These are phyloP conservation scores for Typhlichthys subterraneus DNA, from an alignment of 2,797 vertebrate genomes.

Conservation along the genomic window DNA sequence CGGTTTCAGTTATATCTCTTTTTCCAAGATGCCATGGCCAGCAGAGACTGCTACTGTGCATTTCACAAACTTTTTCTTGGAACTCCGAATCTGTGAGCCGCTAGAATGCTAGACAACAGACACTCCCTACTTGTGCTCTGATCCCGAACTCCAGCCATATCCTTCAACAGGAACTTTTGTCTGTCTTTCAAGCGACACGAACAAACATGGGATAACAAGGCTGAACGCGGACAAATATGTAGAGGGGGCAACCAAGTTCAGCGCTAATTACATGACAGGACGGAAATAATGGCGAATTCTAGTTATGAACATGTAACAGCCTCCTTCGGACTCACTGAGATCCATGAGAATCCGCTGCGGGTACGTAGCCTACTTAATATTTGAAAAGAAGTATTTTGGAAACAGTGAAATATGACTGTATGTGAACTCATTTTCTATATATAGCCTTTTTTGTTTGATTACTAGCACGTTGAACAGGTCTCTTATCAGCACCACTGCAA, in stretches of 20 bases:
- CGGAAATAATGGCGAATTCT: slow-evolving; percentile 60
- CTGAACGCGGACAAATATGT: slow-evolving; percentile 31
- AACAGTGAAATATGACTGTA: neutral
- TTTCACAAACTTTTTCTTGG: too few relatives aligned
- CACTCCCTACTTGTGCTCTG: neutral
- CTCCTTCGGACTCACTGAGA: slow-evolving; percentile 37
- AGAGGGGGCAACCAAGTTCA: neutral
- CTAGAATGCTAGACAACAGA: neutral
- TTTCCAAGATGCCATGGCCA: too few relatives aligned
- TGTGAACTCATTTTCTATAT: neutral
- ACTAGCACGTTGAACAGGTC: slow-evolving; percentile 25
- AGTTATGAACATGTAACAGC: slow-evolving; percentile 18
- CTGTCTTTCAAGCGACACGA: slow-evolving; percentile 3
- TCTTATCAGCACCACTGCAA: slow-evolving; percentile 9
- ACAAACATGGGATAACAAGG: slow-evolving; percentile 22
- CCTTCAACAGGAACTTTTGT: slow-evolving; percentile 25
- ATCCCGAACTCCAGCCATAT: slow-evolving; percentile 17
- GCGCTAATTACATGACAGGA: neutral
- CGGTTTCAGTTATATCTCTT: too few relatives aligned
- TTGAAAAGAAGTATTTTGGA: neutral
- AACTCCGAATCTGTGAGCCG: neutral
- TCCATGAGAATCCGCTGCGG: slow-evolving; percentile 63
- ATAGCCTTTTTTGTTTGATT: neutral
- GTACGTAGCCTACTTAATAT: slow-evolving; percentile 40
- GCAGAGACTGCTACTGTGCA: too few relatives aligned